Evolutionary conservation across 2,797 vertebrate genomes (phyloP).

Genomic region (Fratercula arctica): DNA sequence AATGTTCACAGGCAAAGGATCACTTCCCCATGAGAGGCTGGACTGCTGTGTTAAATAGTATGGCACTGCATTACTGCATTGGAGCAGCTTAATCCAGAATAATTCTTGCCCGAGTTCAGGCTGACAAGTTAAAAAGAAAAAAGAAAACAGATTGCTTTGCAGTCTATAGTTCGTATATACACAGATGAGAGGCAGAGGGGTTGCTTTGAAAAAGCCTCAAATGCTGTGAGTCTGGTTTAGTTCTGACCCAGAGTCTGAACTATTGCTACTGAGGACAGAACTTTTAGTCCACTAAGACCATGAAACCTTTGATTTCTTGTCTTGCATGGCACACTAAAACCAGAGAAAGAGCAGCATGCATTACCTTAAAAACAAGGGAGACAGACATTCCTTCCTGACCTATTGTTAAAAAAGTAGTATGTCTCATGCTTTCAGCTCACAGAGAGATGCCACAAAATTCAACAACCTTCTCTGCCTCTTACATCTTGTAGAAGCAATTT

Average conservation of each 20-base stretch:
- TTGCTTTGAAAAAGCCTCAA: neutral
- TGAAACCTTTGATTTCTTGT: neutral
- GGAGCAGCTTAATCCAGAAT: neutral
- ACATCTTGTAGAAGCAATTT: constrained; percentile 63
- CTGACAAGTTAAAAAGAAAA: neutral
- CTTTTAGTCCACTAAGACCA: no score
- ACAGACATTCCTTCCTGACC: neutral
- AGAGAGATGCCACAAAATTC: constrained; percentile 20
- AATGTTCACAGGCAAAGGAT: neutral
- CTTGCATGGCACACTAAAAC: neutral
- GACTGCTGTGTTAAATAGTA: neutral
- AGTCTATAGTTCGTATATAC: neutral
- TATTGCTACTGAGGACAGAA: neutral
- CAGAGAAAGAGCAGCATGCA: neutral
- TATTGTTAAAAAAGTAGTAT: neutral
- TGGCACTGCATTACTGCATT: neutral
- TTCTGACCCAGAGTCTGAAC: neutral
- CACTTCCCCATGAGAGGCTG: neutral
- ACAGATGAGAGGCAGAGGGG: neutral
- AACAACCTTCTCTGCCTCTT: constrained; percentile 5
- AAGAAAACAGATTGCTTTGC: neutral
- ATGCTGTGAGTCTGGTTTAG: neutral
- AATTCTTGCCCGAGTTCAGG: neutral
- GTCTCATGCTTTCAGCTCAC: neutral
- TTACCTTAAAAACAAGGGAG: neutral